phyloP scores from a whole-genome alignment of 2,113 vertebrate genomes.

The Crotalus horridus region DNA sequence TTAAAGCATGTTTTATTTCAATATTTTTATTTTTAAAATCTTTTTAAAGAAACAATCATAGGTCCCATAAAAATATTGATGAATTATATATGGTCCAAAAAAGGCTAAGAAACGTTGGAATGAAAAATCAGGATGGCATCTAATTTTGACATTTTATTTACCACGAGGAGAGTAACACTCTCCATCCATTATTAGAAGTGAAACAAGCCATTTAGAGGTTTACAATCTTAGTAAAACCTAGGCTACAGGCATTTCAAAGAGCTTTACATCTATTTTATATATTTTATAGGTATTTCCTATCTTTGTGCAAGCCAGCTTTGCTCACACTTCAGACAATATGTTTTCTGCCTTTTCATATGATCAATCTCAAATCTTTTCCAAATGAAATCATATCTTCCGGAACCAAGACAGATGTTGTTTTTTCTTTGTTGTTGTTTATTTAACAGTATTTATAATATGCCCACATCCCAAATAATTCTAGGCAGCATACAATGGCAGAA shows the following conservation, averaged over 20 bases:
- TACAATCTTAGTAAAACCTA: background rate
- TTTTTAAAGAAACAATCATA: background rate
- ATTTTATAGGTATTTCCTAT: background rate
- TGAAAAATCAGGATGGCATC: background rate
- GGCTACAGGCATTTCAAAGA: background rate
- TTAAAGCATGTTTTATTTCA: background rate
- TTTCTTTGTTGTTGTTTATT: background rate
- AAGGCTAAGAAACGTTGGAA: background rate
- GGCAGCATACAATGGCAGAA: background rate
- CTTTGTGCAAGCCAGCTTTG: background rate
- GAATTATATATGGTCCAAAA: background rate
- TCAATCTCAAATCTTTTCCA: background rate
- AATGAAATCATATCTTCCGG: background rate
- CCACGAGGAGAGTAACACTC: background rate
- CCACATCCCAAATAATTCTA: background rate
- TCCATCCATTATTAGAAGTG: background rate
- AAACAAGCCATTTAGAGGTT: background rate
- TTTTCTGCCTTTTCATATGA: background rate
- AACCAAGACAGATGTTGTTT: background rate
- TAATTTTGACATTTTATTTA: background rate
- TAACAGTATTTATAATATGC: background rate
- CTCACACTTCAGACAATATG: background rate
- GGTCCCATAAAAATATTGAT: background rate
- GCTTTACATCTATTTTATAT: background rate
- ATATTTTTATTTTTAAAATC: background rate